phyloP scores from a whole-genome alignment of 1,140 invertebrate species.

The Saccostrea echinata region DNA sequence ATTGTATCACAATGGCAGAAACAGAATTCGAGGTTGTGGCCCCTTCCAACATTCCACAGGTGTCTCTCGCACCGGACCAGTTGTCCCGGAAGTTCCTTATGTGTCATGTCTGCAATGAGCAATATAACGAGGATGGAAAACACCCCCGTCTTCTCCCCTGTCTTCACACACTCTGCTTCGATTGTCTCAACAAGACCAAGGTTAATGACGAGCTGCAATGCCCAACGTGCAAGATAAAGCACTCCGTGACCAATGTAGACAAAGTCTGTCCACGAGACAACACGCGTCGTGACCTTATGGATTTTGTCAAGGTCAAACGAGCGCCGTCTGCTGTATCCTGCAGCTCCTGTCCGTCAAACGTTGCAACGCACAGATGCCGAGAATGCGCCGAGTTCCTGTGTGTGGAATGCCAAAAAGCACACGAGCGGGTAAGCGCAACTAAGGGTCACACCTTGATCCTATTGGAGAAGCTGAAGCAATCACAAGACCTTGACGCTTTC shows the following conservation, averaged over 20 bases:
- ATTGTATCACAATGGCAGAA: not conserved
- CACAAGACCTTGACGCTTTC: constrained; percentile 60
- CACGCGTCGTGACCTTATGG: constrained; percentile 63
- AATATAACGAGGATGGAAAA: constrained; percentile 55
- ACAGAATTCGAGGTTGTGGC: constrained; percentile 9
- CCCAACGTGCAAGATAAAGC: constrained; percentile 57
- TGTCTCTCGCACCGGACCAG: constrained; percentile 1
- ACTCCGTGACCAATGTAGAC: not conserved
- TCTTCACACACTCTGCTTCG: constrained; percentile 63
- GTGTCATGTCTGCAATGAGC: constrained; percentile 29
- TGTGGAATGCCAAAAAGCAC: constrained; percentile 64
- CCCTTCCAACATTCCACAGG: not conserved
- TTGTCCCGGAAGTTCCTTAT: constrained; percentile 25
- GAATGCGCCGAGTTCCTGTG: constrained; percentile 72
- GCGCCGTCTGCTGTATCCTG: constrained; percentile 61
- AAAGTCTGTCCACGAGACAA: constrained; percentile 58
- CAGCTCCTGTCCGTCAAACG: constrained; percentile 60
- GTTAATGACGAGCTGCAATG: constrained; percentile 53
- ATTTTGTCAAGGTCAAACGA: constrained; percentile 59
- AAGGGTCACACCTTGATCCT: constrained; percentile 57
- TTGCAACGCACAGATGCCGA: constrained; percentile 66
- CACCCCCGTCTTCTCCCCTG: constrained; percentile 66
- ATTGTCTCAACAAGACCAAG: constrained; percentile 60
- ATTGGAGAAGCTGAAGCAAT: constrained; percentile 58
- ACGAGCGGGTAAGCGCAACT: constrained; percentile 68